Conservation (phyloP, 92 coral and sea anemone species). For the Zoanthus sansibaricus region DNA sequence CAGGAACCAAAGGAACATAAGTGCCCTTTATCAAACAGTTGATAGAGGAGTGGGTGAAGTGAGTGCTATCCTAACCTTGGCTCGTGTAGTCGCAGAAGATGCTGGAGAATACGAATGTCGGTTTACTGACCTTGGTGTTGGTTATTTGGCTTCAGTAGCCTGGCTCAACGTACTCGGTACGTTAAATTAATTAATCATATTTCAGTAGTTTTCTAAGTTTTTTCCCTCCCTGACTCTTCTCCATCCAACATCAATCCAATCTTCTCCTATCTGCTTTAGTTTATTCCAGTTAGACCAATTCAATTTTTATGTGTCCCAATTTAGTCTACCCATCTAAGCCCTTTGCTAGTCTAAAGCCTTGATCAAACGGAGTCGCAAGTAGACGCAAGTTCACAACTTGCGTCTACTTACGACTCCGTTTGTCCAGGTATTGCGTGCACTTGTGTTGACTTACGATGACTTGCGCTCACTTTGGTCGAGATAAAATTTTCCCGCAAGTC, state of each 20-base stretch:
- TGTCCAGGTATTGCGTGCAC: no score
- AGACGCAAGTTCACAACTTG: no score
- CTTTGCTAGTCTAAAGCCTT: neutral
- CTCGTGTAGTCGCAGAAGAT: conserved; percentile 6
- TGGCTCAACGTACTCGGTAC: conserved; percentile 36
- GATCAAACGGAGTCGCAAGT: neutral
- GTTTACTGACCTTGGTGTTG: conserved; percentile 23
- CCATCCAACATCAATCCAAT: neutral
- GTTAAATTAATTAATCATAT: neutral
- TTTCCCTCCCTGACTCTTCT: neutral
- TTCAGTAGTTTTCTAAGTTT: neutral
- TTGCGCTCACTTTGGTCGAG: no score
- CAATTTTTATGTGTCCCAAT: no score
- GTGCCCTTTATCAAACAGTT: conserved; percentile 5
- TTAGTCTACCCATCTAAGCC: neutral
- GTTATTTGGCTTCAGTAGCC: conserved; percentile 25
- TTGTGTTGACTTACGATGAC: no score
- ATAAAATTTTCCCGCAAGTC: no score
- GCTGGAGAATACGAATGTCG: conserved; percentile 46
- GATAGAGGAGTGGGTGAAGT: neutral
- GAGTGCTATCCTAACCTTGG: conserved; percentile 13
- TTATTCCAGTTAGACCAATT: neutral
- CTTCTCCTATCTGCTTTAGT: neutral
- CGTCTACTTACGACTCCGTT: no score
- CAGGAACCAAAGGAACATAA: conserved; percentile 20